A percentile compares a stretch with the other conserved stretches of the same genome.
These are phyloP conservation scores for Chloromyia formosa DNA, from an alignment of 2,888 invertebrate species.

Conservation along the genomic window DNA sequence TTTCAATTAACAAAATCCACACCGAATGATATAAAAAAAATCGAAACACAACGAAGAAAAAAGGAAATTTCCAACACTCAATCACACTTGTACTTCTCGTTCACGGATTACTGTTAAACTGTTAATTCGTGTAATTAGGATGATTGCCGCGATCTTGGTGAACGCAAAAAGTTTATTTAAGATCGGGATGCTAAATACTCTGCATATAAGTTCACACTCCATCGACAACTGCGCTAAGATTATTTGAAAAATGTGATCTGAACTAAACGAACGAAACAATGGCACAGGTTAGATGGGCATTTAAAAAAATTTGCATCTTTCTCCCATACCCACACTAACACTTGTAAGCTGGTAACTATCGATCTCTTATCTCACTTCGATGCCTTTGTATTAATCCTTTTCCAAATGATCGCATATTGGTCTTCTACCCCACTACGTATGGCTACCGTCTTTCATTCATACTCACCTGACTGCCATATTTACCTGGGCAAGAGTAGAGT, in stretches of 20 bases:
- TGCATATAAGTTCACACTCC: slow-evolving; percentile 50
- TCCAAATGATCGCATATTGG: neutral
- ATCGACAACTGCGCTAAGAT: slow-evolving; percentile 44
- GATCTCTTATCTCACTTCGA: neutral
- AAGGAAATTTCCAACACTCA: neutral
- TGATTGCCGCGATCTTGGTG: slow-evolving; percentile 20
- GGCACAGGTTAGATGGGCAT: slow-evolving; percentile 9
- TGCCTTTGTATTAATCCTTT: neutral
- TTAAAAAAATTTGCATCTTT: slow-evolving; percentile 35
- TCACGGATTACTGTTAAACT: slow-evolving; percentile 41
- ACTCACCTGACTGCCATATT: neutral
- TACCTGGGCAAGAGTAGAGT: too few species aligned
- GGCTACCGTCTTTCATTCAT: slow-evolving; percentile 24
- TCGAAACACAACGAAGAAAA: neutral
- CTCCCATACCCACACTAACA: neutral
- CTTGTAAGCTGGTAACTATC: neutral
- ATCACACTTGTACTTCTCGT: neutral
- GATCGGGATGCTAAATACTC: slow-evolving; percentile 47
- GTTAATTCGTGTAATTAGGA: slow-evolving; percentile 51
- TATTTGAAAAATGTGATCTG: slow-evolving; percentile 30
- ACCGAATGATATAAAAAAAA: slow-evolving; percentile 31
- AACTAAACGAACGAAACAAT: slow-evolving; percentile 35
- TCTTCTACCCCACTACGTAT: neutral
- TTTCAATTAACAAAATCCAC: too few species aligned
- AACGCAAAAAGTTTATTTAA: slow-evolving; percentile 48